phyloP scores from a whole-genome alignment of 1,140 invertebrate species.

The Hypsibius dujardini region DNA sequence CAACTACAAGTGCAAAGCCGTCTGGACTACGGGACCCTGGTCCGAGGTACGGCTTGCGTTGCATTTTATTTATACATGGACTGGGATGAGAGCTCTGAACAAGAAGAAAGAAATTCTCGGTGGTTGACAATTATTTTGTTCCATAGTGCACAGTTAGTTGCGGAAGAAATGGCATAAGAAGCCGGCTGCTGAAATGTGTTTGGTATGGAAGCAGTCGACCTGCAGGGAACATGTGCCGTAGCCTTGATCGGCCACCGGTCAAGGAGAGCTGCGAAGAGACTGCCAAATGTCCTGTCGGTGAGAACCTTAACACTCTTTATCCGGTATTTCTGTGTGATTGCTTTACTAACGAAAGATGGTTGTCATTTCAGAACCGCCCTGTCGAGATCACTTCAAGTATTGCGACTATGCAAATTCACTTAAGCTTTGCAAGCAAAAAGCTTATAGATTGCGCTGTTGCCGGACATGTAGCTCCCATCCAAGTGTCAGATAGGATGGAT shows the following conservation, averaged over 20 bases:
- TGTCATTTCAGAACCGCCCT: not conserved
- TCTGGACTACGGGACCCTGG: constrained; percentile 1
- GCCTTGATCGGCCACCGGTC: not conserved
- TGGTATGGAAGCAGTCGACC: not conserved
- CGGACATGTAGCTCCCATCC: not conserved
- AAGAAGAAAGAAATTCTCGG: too few relatives aligned
- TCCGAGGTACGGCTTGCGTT: not conserved
- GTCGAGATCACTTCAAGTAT: constrained; percentile 6
- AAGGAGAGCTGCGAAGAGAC: not conserved
- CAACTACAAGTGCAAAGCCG: constrained; percentile 1
- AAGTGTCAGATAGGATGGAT: not conserved
- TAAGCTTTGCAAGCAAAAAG: constrained; percentile 1
- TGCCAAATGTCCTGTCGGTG: constrained; percentile 3
- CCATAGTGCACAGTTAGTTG: not conserved
- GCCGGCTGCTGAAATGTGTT: constrained; percentile 1
- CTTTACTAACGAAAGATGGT: not conserved
- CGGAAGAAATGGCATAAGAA: not conserved
- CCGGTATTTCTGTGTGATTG: not conserved
- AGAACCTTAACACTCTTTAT: not conserved
- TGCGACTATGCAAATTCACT: constrained; percentile 4
- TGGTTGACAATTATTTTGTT: too few relatives aligned
- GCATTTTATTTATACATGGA: too few relatives aligned
- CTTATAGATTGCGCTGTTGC: not conserved
- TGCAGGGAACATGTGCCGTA: constrained; percentile 5
- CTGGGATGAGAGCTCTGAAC: too few relatives aligned